Conservation (phyloP, 2,888 invertebrate species). For the Axea sp. region DNA sequence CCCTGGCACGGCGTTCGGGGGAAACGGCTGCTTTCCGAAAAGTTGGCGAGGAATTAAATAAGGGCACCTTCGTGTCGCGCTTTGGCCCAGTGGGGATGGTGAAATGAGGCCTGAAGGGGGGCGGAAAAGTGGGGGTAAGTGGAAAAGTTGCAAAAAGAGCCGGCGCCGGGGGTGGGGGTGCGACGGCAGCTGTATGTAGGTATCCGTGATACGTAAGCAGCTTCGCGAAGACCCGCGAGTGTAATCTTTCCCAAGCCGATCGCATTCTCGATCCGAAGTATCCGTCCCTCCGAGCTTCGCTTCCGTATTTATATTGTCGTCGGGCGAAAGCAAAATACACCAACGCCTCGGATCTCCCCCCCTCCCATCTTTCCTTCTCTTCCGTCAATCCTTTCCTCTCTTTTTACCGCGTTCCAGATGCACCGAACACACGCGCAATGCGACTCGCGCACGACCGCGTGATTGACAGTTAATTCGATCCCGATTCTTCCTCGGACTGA, state of each 20-base stretch:
- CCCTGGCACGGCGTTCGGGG: too few relatives aligned
- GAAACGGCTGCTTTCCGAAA: slow-evolving; percentile 27
- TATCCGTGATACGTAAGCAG: slow-evolving; percentile 63
- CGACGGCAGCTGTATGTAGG: slow-evolving; percentile 22
- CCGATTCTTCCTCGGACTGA: background rate
- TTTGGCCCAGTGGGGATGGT: slow-evolving; percentile 42
- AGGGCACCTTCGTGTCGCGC: slow-evolving; percentile 44
- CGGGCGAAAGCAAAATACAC: slow-evolving; percentile 1
- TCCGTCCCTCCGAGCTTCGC: slow-evolving; percentile 14
- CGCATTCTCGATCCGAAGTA: slow-evolving; percentile 57
- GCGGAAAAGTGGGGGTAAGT: slow-evolving; percentile 48
- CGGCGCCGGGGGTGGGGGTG: slow-evolving; percentile 7
- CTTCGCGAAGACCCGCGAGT: slow-evolving; percentile 68
- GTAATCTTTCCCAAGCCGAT: slow-evolving; percentile 66
- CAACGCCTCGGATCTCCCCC: background rate
- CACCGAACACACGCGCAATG: background rate
- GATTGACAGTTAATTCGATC: slow-evolving; percentile 18
- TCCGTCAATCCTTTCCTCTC: background rate
- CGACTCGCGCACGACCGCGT: background rate
- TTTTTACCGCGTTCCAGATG: background rate
- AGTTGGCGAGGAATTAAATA: slow-evolving; percentile 38
- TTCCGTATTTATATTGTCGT: slow-evolving; percentile 48
- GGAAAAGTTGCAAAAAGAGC: slow-evolving; percentile 56
- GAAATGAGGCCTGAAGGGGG: slow-evolving; percentile 40
- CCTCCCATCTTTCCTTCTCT: background rate